A percentile compares a stretch with the other conserved stretches of the same genome.
Conservation (phyloP, 2,113 vertebrate species). For the Cephalopterus ornatus region DNA sequence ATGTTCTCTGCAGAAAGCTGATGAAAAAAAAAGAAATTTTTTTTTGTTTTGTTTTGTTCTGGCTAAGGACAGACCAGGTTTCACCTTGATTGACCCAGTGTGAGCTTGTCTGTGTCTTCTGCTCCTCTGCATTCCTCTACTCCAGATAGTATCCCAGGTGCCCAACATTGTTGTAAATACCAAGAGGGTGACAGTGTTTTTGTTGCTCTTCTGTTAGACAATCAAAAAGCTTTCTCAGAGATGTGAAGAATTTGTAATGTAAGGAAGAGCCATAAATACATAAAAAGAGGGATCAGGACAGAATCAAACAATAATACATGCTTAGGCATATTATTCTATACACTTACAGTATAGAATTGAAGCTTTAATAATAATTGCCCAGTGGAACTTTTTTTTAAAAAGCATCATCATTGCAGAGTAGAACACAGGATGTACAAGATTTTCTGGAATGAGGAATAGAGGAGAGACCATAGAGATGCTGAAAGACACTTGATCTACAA, state of each 20-base stretch:
- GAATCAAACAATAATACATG: not conserved
- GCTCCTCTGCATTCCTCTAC: not conserved
- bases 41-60: not conserved
- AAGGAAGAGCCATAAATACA: not conserved
- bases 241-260: not conserved
- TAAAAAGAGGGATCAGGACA: not conserved
- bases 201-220: not conserved
- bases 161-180: not conserved
- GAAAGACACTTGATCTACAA: not conserved
- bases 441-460: not conserved
- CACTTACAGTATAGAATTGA: not conserved
- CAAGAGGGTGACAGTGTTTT: not conserved
- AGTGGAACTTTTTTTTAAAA: not conserved
- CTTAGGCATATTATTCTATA: not conserved
- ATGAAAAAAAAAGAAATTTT: not conserved
- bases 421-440: not conserved
- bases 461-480: not conserved
- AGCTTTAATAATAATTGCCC: not conserved
- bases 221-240: not conserved
- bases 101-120: not conserved
- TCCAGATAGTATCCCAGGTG: not conserved
- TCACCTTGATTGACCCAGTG: not conserved
- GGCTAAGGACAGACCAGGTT: not conserved
- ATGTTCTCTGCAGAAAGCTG: not conserved
- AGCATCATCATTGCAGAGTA: not conserved